Evolutionary conservation across 2,113 vertebrate genomes (phyloP).

Genomic region (Dipodomys merriami): DNA sequence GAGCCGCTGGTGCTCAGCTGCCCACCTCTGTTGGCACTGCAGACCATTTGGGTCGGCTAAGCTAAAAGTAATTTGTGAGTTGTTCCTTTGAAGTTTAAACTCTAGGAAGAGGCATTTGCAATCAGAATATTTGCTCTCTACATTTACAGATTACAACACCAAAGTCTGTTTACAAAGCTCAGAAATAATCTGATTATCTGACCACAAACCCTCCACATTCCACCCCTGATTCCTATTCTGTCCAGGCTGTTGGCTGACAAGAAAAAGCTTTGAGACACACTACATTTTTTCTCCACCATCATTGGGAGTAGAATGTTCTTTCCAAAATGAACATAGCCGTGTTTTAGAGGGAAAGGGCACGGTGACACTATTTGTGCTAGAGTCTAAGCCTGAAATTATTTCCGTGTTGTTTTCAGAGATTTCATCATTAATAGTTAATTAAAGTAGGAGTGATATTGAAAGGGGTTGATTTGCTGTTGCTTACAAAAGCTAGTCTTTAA

Average conservation of each 20-base stretch:
- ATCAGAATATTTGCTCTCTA: background rate
- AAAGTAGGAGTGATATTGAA: conserved; percentile 8
- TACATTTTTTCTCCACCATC: background rate
- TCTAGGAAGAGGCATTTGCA: background rate
- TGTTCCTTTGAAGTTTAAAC: conserved; percentile 40
- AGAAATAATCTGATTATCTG: no score
- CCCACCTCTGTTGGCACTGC: background rate
- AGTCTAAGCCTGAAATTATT: conserved; percentile 55
- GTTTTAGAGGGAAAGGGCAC: conserved; percentile 2
- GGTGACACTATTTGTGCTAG: background rate
- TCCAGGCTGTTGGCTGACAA: no score
- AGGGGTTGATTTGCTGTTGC: conserved; percentile 39
- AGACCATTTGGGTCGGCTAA: no score
- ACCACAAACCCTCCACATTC: no score
- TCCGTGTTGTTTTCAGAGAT: conserved; percentile 36
- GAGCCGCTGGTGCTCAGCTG: no score
- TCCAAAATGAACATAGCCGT: conserved; percentile 26
- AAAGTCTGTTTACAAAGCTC: no score
- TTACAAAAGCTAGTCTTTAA: conserved; percentile 37
- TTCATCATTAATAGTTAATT: conserved; percentile 46
- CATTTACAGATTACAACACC: no score
- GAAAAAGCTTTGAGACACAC: background rate
- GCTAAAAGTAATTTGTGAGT: no score
- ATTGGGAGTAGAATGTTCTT: conserved; percentile 2
- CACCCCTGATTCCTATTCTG: no score